Evolutionary conservation across 2,797 vertebrate genomes (phyloP).

Genomic region (Tragopan temminckii): DNA sequence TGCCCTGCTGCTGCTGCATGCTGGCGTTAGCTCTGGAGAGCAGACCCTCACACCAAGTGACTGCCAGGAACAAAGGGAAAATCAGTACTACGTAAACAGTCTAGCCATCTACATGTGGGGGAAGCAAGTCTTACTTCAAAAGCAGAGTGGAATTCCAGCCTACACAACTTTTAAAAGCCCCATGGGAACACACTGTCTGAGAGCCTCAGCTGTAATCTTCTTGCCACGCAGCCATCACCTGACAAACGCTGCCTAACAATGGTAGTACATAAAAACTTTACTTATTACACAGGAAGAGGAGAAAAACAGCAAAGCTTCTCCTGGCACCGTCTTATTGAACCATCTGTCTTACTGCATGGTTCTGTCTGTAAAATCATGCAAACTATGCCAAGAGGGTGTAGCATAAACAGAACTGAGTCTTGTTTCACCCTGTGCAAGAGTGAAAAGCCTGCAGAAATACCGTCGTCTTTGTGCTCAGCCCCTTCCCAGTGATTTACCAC

Average conservation of each 20-base stretch:
- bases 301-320: constrained; percentile 68
- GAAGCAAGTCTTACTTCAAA: constrained; percentile 24
- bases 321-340: constrained; percentile 51
- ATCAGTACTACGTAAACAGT: not conserved
- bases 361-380: constrained; percentile 59
- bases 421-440: constrained; percentile 37
- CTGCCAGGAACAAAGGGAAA: constrained; percentile 38
- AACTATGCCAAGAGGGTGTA: constrained; percentile 66
- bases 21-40: not conserved
- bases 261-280: constrained; percentile 12
- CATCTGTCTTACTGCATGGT: constrained; percentile 65
- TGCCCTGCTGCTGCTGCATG: not conserved
- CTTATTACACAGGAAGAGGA: constrained; percentile 36
- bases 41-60: not conserved
- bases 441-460: not conserved
- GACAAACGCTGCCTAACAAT: constrained; percentile 40
- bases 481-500: not conserved
- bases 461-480: not conserved
- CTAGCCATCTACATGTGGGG: not conserved
- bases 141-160: constrained; percentile 58
- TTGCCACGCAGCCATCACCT: constrained; percentile 48
- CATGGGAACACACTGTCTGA: constrained; percentile 32
- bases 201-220: constrained; percentile 32
- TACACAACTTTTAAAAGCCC: constrained; percentile 65
- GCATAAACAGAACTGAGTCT: constrained; percentile 62